Evolutionary conservation across 2,113 vertebrate species (phyloP), one percentile per base, ranked within the genome.

Genomic region (Entosphenus tridentatus): DNA sequence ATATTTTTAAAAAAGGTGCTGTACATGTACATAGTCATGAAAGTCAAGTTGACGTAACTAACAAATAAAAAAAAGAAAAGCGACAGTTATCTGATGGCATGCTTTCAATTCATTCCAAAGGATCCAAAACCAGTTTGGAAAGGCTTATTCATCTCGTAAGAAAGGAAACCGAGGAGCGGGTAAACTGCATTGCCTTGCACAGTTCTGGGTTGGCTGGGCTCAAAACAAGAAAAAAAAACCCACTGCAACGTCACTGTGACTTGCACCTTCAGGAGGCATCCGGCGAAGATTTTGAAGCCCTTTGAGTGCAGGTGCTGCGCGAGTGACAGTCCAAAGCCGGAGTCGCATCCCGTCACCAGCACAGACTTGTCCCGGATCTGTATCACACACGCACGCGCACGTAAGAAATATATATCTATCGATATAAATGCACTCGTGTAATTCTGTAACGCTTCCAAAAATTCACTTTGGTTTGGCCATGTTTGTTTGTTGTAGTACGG

Each of bases 241-340:
- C 56, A 69, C 56, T 12, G 39, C n/a, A 56, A 56, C 62, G 18
- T 3, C 18, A 54, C 12, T 1, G 0, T 68, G 10, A 67, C 14
- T 12, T 76, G 77, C 74, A 88, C 87, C 82, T 79, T 78, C 0
- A 83, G 73, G 39, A 87, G 76, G 68, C 86, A 92, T 57, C 82
- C 84, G 10, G 88, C 87, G 73, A 87, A 90, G 71, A 86, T 81
- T 0, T 77, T 84, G 77, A 88, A 90, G 55, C 86, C 86, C 5
- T 82, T 72, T 11, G 77, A 73, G 54, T 88, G 83, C 18, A 90
- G 77, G 69, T 74, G 79, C 73, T 81, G 83, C 68, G 87, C 85
- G 39, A 89, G 78, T 12, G 80, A 82, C 18, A 79, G 78, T 55
- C 87, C 87, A 72, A 88, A 88, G 3, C 87, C 86, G 68, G 76